Percentiles rank a stretch among this genome's conserved stretches.
Conservation (phyloP, 2,797 vertebrate species). For the Tragopan temminckii region DNA sequence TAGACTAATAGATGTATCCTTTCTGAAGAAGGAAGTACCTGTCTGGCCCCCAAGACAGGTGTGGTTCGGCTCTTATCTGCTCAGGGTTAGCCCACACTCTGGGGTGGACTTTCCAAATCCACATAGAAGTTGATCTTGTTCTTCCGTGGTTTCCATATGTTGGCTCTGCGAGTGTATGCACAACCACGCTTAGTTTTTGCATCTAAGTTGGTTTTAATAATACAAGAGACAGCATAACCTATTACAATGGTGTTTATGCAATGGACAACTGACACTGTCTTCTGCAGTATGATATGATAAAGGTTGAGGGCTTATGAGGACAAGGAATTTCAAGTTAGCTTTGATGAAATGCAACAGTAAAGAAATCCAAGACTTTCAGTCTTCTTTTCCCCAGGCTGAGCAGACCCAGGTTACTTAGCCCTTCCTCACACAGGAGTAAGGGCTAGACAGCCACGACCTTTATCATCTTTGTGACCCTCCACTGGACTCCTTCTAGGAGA, state of each 20-base stretch:
- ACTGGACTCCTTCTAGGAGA: too few species aligned
- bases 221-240: fast-evolving
- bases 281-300: background rate
- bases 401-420: too few species aligned
- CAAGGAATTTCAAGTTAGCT: background rate
- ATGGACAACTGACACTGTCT: fast-evolving
- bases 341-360: background rate
- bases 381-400: too few species aligned
- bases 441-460: too few species aligned
- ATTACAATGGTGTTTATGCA: background rate
- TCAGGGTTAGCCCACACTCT: background rate
- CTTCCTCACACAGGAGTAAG: too few species aligned
- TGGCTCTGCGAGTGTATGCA: background rate
- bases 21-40: background rate
- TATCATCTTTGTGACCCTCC: too few species aligned
- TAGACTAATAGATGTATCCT: background rate
- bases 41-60: background rate
- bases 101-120: background rate
- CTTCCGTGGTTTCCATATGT: fast-evolving
- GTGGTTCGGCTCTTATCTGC: background rate
- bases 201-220: background rate
- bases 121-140: background rate
- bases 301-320: background rate
- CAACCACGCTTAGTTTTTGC: background rate
- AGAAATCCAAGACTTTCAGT: fast-evolving